Base-by-base conservation (phyloP, 2,113 vertebrate genomes). In the Cephalophus harveyi region DNA sequence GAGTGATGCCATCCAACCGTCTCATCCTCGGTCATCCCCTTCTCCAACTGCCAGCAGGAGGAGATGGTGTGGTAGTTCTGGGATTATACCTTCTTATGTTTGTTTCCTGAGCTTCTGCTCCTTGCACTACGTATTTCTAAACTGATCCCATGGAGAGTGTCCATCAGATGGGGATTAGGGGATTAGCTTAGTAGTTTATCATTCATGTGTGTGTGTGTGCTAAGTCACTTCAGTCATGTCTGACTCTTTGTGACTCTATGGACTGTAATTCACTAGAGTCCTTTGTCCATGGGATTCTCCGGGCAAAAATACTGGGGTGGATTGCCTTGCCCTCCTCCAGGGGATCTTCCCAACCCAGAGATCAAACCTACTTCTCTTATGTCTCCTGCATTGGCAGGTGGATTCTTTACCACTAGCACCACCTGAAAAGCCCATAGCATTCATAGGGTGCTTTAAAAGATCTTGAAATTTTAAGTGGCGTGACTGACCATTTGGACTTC, bases 401-500 rank as follows among this genome's bases (percentile, higher is more conserved):
- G 36, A 43, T 43, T 74, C 71, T 74, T 43, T 43, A 74, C 36
- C 71, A 43, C 21, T 43, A 40, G 71, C n/a, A 25, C 71, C 28
- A 74, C 21, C 36, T 40, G 36, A 43, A 40, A 74, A 43, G 12
- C 21, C 36, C 67, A 21, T 93, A 83, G 50, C 16, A 94, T 52
- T 94, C 28, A 83, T 71, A 89, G 15, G 15, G 23, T 83, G 12
- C n/a, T 94, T 91, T 86, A 76, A 60, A 91, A 95, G 52, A 82
- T n/a, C 36, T 91, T 97, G 52, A 87, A 95, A 79, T 67, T 94
- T 83, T 57, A 90, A 96, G 43, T 82, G n/a, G 25, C 2, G 82
- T 93, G 43, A 87, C 50, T 85, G 87, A 91, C 52, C 59, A 78
- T 87, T 89, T 96, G 52, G 40, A 92, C n/a, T 92, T 74, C 36